Conservation (phyloP, 1,140 invertebrate species). For the Drosophila mojavensis region DNA sequence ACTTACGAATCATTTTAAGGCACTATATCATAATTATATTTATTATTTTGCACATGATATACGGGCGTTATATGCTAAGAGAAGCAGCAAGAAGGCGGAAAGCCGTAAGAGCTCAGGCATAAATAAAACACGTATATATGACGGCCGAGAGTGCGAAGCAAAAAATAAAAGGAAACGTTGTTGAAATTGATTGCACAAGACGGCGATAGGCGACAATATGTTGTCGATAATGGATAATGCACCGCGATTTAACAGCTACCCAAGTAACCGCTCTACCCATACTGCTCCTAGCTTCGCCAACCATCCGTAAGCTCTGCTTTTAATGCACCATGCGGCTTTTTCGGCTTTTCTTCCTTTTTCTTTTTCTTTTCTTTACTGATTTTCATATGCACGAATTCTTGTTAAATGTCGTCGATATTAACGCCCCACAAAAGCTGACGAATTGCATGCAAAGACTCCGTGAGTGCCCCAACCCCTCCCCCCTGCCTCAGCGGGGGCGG, state of each 20-base stretch:
- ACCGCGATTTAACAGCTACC: slow-evolving; percentile 6
- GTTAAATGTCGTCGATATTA: slow-evolving; percentile 60
- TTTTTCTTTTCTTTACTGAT: neutral
- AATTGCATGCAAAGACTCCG: slow-evolving; percentile 45
- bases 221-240: slow-evolving; percentile 58
- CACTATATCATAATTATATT: slow-evolving; percentile 12
- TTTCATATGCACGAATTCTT: slow-evolving; percentile 58
- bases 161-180: neutral
- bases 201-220: slow-evolving; percentile 47
- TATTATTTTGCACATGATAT: slow-evolving; percentile 14
- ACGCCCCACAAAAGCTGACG: slow-evolving; percentile 50
- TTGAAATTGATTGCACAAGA: slow-evolving; percentile 43
- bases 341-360: neutral
- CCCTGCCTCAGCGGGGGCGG: neutral
- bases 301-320: neutral
- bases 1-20: neutral
- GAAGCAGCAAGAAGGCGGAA: neutral
- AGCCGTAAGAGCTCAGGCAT: neutral
- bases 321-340: slow-evolving; percentile 24
- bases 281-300: neutral
- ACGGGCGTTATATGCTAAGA: slow-evolving; percentile 10
- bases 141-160: neutral
- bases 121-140: slow-evolving; percentile 18
- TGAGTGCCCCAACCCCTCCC: too few species aligned
- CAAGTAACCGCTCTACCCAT: too few species aligned